These are phyloP conservation scores for Petrocephalus microphthalmus DNA, from an alignment of 2,113 vertebrate species.

Conservation along the genomic window DNA sequence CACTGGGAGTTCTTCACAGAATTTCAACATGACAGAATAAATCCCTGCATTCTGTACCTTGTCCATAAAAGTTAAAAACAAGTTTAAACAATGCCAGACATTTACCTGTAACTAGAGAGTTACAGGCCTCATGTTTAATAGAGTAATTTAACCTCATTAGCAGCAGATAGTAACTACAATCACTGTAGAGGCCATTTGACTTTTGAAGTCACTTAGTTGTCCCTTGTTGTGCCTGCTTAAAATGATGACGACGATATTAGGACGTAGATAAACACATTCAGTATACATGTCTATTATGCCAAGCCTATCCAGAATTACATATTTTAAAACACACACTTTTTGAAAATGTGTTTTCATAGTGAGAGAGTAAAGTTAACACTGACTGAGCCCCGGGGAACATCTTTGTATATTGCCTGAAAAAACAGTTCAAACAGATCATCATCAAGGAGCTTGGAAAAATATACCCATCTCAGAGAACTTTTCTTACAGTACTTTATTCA, in stretches of 20 bases:
- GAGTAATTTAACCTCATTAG: background rate
- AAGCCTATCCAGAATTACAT: background rate
- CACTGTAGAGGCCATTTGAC: background rate
- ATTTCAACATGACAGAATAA: background rate
- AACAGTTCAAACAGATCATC: slow-evolving; percentile 12
- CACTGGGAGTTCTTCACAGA: background rate
- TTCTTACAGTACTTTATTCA: slow-evolving; percentile 14
- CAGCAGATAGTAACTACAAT: background rate
- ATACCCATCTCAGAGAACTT: background rate
- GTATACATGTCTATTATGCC: background rate
- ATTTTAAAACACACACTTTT: slow-evolving; percentile 1
- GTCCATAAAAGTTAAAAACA: background rate
- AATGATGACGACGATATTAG: background rate
- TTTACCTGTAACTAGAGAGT: background rate
- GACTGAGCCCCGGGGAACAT: background rate
- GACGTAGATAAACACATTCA: background rate
- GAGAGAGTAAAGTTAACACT: background rate
- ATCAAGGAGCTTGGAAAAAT: slow-evolving; percentile 1
- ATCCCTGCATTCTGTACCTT: background rate
- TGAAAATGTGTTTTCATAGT: background rate
- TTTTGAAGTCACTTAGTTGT: background rate
- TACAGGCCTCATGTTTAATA: background rate
- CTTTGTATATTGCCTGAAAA: background rate
- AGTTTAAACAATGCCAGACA: background rate
- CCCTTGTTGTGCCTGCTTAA: background rate